Base-by-base conservation (phyloP, 1,140 invertebrate genomes). In the Sinella curviseta region DNA sequence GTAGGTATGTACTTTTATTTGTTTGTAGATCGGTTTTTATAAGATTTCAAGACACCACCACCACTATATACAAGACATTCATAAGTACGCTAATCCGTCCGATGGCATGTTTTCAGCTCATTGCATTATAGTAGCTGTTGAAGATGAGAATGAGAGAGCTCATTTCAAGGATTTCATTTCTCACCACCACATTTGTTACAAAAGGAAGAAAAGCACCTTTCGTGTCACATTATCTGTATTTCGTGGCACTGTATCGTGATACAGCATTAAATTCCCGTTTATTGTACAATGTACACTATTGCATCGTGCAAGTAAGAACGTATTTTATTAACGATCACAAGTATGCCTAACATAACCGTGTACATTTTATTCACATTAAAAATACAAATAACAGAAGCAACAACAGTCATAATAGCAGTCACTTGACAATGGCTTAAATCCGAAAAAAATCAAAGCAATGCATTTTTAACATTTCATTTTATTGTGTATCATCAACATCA, bases 141-240 rank as follows among this genome's bases (percentile, higher is more conserved):
- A n/a, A n/a, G n/a, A n/a, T n/a, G n/a, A n/a, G n/a, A n/a, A n/a
- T n/a, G 17, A 8, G 39, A 48, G 39, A 48, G 39, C 39, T 17
- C 39, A 48, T 48, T 48, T 48, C 39, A 48, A 48, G 39, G 39
- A n/a, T 60, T 60, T 60, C 57, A 60, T 60, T 60, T 60, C 57
- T 60, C 57, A 26, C 57, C 39, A n/a, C n/a, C 20, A 60, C 57
- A 60, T 16, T 60, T 26, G 4, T 60, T 26, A 60, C 57, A 16
- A 48, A 12, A 16, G 24, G 24, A n/a, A n/a, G n/a, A n/a, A n/a
- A 60, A 26, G 57, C 57, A 60, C 57, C 57, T 60, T 60, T 14
- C 57, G 12, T 60, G 57, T 60, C 57, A 26, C 57, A 60, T 60
- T 60, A 60, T n/a, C n/a, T n/a, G n/a, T n/a, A n/a, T 60, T 60